Conservation (phyloP, 1,140 invertebrate genomes). For the Neodiprion lecontei region DNA sequence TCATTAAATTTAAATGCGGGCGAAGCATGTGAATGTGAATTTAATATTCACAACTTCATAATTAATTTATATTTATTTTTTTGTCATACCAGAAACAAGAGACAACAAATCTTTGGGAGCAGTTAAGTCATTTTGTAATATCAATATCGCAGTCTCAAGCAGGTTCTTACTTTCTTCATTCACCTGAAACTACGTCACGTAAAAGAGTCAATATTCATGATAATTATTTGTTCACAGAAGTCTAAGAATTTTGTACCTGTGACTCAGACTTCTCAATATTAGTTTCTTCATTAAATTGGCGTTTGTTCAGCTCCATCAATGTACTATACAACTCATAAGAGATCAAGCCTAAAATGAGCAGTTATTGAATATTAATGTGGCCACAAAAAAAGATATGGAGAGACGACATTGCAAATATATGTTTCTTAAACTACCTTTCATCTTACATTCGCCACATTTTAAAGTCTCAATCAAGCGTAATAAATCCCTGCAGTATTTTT, state of each 20-base stretch:
- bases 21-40: not conserved
- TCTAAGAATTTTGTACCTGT: not conserved
- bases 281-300: not conserved
- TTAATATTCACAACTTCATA: too few species aligned
- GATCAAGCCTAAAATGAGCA: slow-evolving; percentile 40
- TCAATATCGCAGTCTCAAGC: slow-evolving; percentile 37
- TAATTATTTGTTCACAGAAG: not conserved
- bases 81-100: too few species aligned
- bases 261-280: not conserved
- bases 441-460: slow-evolving; percentile 47
- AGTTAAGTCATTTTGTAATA: slow-evolving; percentile 44
- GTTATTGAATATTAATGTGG: too few species aligned
- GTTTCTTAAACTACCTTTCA: slow-evolving; percentile 42
- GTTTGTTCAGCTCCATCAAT: not conserved
- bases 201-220: not conserved
- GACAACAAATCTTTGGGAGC: slow-evolving; percentile 25
- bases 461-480: slow-evolving; percentile 40
- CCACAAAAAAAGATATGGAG: slow-evolving; percentile 21
- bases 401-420: slow-evolving; percentile 15
- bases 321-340: slow-evolving; percentile 50
- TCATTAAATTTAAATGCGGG: not conserved
- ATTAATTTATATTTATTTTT: too few species aligned
- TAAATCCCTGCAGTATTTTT: slow-evolving; percentile 44
- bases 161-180: slow-evolving; percentile 29
- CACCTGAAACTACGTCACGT: slow-evolving; percentile 26